phyloP scores from a whole-genome alignment of 2,888 invertebrate species.

The Acleris sparsana region DNA sequence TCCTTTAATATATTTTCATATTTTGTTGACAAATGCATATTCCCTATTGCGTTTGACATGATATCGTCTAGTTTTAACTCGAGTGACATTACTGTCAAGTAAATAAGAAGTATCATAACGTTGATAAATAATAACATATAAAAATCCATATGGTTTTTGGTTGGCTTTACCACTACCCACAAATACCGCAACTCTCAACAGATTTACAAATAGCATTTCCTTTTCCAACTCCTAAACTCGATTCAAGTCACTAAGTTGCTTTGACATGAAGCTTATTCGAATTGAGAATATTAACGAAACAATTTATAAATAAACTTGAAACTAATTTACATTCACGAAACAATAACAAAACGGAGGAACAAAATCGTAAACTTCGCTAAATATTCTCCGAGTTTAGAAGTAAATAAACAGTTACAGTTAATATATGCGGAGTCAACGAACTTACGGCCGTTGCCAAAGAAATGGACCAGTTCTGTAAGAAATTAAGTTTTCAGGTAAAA shows the following conservation, averaged over 20 bases:
- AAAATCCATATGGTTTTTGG: no score
- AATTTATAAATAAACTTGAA: slow-evolving; percentile 10
- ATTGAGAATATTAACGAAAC: not conserved
- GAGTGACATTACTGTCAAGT: no score
- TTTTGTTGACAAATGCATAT: no score
- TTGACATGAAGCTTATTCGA: not conserved
- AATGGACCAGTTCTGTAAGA: slow-evolving; percentile 31
- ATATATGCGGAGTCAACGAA: slow-evolving; percentile 33
- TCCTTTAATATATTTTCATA: no score
- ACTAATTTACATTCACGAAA: slow-evolving; percentile 21
- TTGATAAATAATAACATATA: no score
- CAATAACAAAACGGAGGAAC: slow-evolving; percentile 24
- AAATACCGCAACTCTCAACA: no score
- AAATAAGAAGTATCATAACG: no score
- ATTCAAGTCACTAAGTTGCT: not conserved
- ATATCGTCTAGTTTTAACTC: no score
- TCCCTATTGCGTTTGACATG: no score
- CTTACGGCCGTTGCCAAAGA: slow-evolving; percentile 17
- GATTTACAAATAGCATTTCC: no score
- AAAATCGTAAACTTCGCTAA: slow-evolving; percentile 33
- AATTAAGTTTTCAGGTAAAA: slow-evolving; percentile 1
- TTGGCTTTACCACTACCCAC: no score
- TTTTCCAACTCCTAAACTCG: no score
- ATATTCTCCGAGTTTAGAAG: slow-evolving; percentile 30
- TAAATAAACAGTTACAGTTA: slow-evolving; percentile 39